A percentile compares a stretch with the other conserved stretches of the same genome.
These are phyloP conservation scores for Thymelicus acteon DNA, from an alignment of 2,888 invertebrate genomes.

Conservation along the genomic window DNA sequence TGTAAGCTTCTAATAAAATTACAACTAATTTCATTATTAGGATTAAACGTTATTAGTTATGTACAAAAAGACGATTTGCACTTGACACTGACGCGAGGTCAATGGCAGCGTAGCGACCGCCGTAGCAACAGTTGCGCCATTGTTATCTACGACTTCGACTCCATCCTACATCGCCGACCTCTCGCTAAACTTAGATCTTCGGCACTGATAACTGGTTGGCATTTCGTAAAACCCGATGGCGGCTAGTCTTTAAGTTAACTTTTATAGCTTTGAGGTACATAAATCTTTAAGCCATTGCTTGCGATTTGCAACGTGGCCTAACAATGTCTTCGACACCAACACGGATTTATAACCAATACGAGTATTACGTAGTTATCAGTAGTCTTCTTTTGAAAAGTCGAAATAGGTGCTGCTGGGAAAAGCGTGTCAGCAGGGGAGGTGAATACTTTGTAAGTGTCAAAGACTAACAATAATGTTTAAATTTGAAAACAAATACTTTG, in stretches of 20 bases:
- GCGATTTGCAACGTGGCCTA: no score
- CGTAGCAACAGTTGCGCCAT: conserved; percentile 48
- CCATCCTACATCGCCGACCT: conserved; percentile 68
- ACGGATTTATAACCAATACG: no score
- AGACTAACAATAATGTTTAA: no score
- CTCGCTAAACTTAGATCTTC: conserved; percentile 35
- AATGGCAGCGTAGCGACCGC: conserved; percentile 60
- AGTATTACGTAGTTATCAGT: no score
- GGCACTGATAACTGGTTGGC: conserved; percentile 31
- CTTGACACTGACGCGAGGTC: conserved; percentile 70
- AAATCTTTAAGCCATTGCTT: conserved; percentile 2
- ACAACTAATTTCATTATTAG: background rate
- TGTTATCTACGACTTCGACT: conserved; percentile 40
- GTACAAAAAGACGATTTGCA: conserved; percentile 61
- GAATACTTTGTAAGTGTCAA: no score
- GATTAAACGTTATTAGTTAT: background rate
- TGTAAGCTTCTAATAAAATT: no score
- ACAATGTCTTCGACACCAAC: no score
- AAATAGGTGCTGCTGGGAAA: no score
- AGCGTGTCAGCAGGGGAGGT: no score
- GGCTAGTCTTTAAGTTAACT: conserved; percentile 35
- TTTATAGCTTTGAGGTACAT: conserved; percentile 37
- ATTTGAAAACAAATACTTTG: no score
- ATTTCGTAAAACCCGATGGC: conserved; percentile 35
- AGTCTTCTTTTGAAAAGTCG: no score